phyloP scores from a whole-genome alignment of 2,113 vertebrate species.

The Anser cygnoides region DNA sequence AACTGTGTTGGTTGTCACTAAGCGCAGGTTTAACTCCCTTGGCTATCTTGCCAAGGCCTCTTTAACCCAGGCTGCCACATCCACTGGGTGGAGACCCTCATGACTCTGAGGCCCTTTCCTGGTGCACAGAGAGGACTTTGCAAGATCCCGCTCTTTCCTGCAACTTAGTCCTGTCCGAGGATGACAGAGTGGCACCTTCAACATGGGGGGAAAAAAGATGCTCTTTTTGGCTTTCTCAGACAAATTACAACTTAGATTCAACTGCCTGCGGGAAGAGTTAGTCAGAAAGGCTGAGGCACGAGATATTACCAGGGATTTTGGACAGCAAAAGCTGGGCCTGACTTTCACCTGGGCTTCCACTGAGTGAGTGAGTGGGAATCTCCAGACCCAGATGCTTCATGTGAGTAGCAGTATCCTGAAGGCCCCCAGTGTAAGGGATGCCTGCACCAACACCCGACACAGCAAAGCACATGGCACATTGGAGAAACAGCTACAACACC shows the following conservation, averaged over 20 bases:
- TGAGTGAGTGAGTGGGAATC: neutral
- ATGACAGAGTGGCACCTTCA: neutral
- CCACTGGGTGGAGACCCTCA: neutral
- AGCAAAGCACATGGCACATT: neutral
- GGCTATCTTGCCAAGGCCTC: neutral
- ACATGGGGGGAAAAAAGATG: neutral
- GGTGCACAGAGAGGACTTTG: neutral
- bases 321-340: neutral
- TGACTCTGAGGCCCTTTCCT: neutral
- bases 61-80: neutral
- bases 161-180: neutral
- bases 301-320: neutral
- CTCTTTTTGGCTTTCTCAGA: neutral
- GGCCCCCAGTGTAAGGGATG: neutral
- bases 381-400: neutral
- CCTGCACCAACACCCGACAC: neutral
- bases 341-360: neutral
- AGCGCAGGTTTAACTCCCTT: neutral
- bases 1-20: neutral
- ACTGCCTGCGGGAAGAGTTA: neutral
- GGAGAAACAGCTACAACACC: neutral
- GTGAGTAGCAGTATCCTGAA: neutral
- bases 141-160: neutral
- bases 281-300: neutral
- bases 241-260: neutral